phyloP scores from a whole-genome alignment of 2,888 invertebrate genomes.

The Oscheius onirici region DNA sequence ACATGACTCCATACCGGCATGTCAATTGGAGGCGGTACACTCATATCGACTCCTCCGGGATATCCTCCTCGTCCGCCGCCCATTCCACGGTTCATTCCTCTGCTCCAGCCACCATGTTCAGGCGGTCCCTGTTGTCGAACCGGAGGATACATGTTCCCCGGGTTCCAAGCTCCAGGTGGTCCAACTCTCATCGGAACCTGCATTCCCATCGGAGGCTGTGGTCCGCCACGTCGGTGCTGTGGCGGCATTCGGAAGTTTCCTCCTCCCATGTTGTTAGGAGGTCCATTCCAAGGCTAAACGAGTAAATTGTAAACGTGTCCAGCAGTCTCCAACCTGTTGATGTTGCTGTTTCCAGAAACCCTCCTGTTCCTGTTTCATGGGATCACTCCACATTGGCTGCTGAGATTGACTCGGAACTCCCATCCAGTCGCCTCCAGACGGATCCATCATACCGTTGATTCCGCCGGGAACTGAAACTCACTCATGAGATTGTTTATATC shows the following conservation, averaged over 20 bases:
- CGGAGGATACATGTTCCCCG: slow-evolving; percentile 14
- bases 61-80: slow-evolving; percentile 42
- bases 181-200: slow-evolving; percentile 24
- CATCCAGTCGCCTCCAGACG: slow-evolving; percentile 39
- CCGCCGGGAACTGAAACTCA: slow-evolving; percentile 18
- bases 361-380: slow-evolving; percentile 48
- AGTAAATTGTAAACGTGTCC: no score
- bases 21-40: slow-evolving; percentile 60
- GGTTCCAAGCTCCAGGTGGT: slow-evolving; percentile 24
- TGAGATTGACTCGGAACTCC: slow-evolving; percentile 35
- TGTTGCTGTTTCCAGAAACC: slow-evolving; percentile 53
- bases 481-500: background rate
- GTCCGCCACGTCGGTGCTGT: slow-evolving; percentile 20
- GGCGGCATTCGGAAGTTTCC: slow-evolving; percentile 28
- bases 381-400: slow-evolving; percentile 54
- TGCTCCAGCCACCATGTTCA: slow-evolving; percentile 36
- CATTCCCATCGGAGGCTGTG: slow-evolving; percentile 30
- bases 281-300: slow-evolving; percentile 20
- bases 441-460: slow-evolving; percentile 52
- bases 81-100: slow-evolving; percentile 38
- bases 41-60: slow-evolving; percentile 50
- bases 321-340: slow-evolving; percentile 28
- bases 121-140: slow-evolving; percentile 28
- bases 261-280: slow-evolving; percentile 16
- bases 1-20: slow-evolving; percentile 49